phyloP scores from a whole-genome alignment of 2,888 invertebrate species.

The Troides oblongomaculatus region DNA sequence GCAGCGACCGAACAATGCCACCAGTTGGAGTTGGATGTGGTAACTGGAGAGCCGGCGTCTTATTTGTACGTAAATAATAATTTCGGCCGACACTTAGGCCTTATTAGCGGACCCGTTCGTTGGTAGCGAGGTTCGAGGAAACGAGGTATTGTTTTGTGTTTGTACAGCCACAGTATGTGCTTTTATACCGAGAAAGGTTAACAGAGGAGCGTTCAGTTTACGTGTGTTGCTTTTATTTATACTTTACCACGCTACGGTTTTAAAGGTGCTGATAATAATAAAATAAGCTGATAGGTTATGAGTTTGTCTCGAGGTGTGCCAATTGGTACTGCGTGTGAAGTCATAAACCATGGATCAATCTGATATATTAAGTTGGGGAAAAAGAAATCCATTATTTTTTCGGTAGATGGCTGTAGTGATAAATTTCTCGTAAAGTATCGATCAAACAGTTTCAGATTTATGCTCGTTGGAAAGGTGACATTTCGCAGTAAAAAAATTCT shows the following conservation, averaged over 20 bases:
- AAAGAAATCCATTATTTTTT: too few relatives aligned
- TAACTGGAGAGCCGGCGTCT: constrained; percentile 40
- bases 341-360: too few relatives aligned
- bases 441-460: too few relatives aligned
- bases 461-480: too few relatives aligned
- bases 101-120: constrained; percentile 23
- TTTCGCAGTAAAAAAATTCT: too few relatives aligned
- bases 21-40: constrained; percentile 39
- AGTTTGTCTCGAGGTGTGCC: too few relatives aligned
- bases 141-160: constrained; percentile 24
- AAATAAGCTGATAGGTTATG: too few relatives aligned
- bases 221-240: not conserved
- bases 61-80: constrained; percentile 49
- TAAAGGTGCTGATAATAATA: too few relatives aligned
- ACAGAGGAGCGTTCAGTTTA: not conserved
- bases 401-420: too few relatives aligned
- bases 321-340: too few relatives aligned
- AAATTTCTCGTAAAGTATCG: too few relatives aligned
- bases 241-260: not conserved
- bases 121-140: constrained; percentile 21
- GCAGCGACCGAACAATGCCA: constrained; percentile 47
- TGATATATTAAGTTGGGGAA: too few relatives aligned
- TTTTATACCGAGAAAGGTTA: not conserved
- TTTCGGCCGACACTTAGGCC: constrained; percentile 42
- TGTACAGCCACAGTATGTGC: constrained; percentile 7